phyloP scores from a whole-genome alignment of 1,140 invertebrate genomes.

The Geopemphigus sp. region DNA sequence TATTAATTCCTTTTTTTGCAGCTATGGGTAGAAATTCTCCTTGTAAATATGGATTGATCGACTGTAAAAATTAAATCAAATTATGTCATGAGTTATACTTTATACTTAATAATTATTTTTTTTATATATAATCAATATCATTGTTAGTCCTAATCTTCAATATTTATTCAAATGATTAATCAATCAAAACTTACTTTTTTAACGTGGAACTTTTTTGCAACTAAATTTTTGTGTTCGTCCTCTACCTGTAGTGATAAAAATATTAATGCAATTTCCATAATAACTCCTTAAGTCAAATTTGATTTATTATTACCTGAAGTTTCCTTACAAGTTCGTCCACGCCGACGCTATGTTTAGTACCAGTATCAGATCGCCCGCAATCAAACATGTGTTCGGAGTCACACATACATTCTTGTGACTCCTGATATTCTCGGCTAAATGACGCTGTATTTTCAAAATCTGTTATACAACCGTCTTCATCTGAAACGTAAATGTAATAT shows the following conservation, averaged over 20 bases:
- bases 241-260: slow-evolving; percentile 52
- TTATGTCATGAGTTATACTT: neutral
- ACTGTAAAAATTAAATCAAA: slow-evolving; percentile 58
- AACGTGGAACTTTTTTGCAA: slow-evolving; percentile 76
- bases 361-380: slow-evolving; percentile 63
- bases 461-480: slow-evolving; percentile 82
- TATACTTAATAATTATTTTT: neutral
- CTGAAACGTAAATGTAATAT: slow-evolving; percentile 54
- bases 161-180: no score
- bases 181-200: slow-evolving; percentile 59
- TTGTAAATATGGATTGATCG: slow-evolving; percentile 72
- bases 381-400: slow-evolving; percentile 98
- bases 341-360: slow-evolving; percentile 56
- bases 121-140: no score
- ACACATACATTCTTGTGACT: slow-evolving; percentile 92
- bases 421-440: slow-evolving; percentile 92
- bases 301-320: slow-evolving; percentile 56
- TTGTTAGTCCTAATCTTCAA: no score
- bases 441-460: slow-evolving; percentile 94
- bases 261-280: slow-evolving; percentile 50
- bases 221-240: slow-evolving; percentile 66
- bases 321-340: slow-evolving; percentile 60
- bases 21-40: slow-evolving; percentile 82
- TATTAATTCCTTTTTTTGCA: slow-evolving; percentile 79
- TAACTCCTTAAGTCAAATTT: no score